Base-by-base conservation (phyloP, 2,888 invertebrate genomes). In the Anoncus sp. region DNA sequence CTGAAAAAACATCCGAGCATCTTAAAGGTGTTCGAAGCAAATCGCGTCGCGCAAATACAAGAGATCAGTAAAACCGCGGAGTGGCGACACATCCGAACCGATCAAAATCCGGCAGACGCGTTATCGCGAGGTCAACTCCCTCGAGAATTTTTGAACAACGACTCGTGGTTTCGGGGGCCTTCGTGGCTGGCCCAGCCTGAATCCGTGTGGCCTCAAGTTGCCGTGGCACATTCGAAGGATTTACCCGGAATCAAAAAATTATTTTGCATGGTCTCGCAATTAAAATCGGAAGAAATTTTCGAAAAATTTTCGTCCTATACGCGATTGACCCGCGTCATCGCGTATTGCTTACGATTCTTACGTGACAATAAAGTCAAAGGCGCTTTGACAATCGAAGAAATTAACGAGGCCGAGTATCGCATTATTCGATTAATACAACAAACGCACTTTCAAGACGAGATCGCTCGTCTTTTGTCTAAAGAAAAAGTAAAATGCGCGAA, bases 41-140 rank as follows among this genome's bases (percentile, higher is more conserved):
- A 85, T 70, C 53, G 82, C 2, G 78, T 85, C 16, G 59, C 80
- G 1, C 72, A 83, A 40, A 84, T 84, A 20, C 84, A 84, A 55
- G 66, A 70, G 3, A 14, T 69, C 20, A 73, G 79, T 12, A 53
- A 66, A 3, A 31, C 57, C 35, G 67, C 60, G 7, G 35, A 66
- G 10, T 81, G 81, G 84, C 63, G 75, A 14, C 76, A 82, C 40
- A 53, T 77, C 18, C 77, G 67, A 10, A 65, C 66, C 47, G 31
- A 63, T 12, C 47, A 62, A 31, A 62, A 62, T 12, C 62, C 45
- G 0, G 45, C 62, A 5, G 62, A 45, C 45, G 62, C 62, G 18
- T 31, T 62, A 12, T 62, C 62, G 27, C 7, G 62, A 47, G 45
- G 62, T 27, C 60, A 60, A 24, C 24, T 60, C n/a, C 62, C 62